These are phyloP conservation scores for Amphipyra berbera DNA, from an alignment of 2,888 invertebrate genomes.

Conservation along the genomic window DNA sequence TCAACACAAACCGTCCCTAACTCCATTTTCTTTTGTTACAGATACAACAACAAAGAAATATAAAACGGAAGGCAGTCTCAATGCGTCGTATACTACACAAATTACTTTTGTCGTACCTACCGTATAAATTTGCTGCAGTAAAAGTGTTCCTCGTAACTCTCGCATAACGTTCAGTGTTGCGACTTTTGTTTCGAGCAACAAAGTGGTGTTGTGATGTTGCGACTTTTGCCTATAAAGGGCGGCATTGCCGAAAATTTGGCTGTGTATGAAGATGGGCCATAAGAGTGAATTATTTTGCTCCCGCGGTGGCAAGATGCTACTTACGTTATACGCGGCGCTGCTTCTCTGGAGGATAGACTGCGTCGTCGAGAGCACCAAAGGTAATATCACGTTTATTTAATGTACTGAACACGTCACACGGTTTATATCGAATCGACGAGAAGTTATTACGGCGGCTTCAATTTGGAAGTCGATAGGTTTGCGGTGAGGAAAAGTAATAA, in stretches of 20 bases:
- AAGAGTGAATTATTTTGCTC: constrained; percentile 75
- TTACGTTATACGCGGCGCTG: constrained; percentile 78
- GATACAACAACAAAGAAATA: constrained; percentile 61
- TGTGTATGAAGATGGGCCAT: constrained; percentile 81
- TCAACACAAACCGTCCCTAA: constrained; percentile 40
- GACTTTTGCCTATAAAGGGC: constrained; percentile 73
- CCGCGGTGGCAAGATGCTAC: constrained; percentile 81
- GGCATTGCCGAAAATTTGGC: constrained; percentile 78
- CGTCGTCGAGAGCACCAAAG: constrained; percentile 85
- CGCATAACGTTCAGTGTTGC: constrained; percentile 66
- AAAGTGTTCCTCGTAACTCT: constrained; percentile 65
- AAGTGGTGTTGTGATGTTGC: constrained; percentile 84
- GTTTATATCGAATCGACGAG: constrained; percentile 44
- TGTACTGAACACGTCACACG: constrained; percentile 46
- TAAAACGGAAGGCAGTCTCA: constrained; percentile 56
- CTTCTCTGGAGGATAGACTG: constrained; percentile 86
- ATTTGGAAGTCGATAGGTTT: constrained; percentile 55
- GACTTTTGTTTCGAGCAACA: constrained; percentile 69
- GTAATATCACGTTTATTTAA: constrained; percentile 69
- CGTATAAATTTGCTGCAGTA: constrained; percentile 62
- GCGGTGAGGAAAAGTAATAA: constrained; percentile 54
- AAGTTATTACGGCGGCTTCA: constrained; percentile 51
- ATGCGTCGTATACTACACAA: constrained; percentile 64
- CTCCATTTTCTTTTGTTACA: constrained; percentile 66
- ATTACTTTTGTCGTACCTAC: constrained; percentile 56